Evolutionary conservation across 1,140 invertebrate genomes (phyloP).

Genomic region (Zelostemma sp.): DNA sequence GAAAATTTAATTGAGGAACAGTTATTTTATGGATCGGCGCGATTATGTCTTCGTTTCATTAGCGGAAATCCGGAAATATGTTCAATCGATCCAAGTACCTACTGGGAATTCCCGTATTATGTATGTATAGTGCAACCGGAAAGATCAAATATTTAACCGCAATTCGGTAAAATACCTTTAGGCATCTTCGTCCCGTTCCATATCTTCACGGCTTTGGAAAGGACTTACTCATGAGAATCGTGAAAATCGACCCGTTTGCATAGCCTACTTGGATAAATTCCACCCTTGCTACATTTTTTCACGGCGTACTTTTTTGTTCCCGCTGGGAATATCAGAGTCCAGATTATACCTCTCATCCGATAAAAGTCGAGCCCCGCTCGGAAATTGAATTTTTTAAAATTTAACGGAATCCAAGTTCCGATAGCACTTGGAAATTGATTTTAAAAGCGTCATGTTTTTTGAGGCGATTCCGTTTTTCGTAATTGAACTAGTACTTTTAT

Average conservation of each 20-base stretch:
- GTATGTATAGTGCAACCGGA: conserved; percentile 35
- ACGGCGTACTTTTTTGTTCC: conserved; percentile 38
- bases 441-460: too few species aligned
- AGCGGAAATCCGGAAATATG: conserved; percentile 43
- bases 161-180: conserved; percentile 53
- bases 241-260: conserved; percentile 41
- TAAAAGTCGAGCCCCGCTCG: too few species aligned
- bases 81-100: conserved; percentile 40
- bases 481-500: too few species aligned
- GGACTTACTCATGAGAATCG: conserved; percentile 37
- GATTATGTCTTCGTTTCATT: conserved; percentile 33
- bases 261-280: conserved; percentile 44
- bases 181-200: conserved; percentile 37
- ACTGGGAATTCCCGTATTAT: conserved; percentile 46
- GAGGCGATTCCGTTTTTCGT: too few species aligned
- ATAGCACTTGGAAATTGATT: too few species aligned
- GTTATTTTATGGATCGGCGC: conserved; percentile 34
- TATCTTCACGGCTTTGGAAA: conserved; percentile 20
- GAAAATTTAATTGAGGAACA: conserved; percentile 17
- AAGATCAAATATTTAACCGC: conserved; percentile 58
- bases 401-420: too few species aligned
- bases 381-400: too few species aligned
- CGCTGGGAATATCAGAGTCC: conserved; percentile 20
- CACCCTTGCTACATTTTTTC: conserved; percentile 35
- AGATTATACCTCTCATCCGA: too few species aligned